Percentiles rank a stretch among this genome's conserved stretches.
Conservation (phyloP, 2,113 vertebrate genomes). For the Gambusia holbrooki region DNA sequence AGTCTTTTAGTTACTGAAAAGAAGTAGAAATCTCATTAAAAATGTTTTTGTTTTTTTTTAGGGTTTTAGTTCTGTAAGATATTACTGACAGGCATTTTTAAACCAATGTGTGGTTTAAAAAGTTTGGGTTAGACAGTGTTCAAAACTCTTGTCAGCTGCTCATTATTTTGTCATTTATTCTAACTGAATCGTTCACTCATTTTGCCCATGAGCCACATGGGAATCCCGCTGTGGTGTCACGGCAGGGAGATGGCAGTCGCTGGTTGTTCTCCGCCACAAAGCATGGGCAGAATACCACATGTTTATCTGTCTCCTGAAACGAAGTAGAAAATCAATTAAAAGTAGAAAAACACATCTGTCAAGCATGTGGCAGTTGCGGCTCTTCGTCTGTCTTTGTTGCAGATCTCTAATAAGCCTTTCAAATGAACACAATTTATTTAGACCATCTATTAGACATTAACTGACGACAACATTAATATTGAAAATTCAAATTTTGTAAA, state of each 20-base stretch:
- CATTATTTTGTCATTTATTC: conserved; percentile 67
- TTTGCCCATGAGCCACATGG: conserved; percentile 56
- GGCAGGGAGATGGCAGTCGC: conserved; percentile 56
- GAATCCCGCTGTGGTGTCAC: conserved; percentile 65
- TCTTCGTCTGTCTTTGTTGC: conserved; percentile 44
- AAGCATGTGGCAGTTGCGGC: conserved; percentile 48
- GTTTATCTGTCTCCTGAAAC: conserved; percentile 45
- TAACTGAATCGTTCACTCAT: conserved; percentile 61
- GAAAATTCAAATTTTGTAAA: neutral
- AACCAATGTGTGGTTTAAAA: neutral
- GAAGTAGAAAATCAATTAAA: conserved; percentile 67
- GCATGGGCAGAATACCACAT: conserved; percentile 38
- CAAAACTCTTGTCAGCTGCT: conserved; percentile 24
- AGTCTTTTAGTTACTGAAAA: too few relatives aligned
- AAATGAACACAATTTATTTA: conserved; percentile 45
- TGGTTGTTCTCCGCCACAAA: conserved; percentile 58
- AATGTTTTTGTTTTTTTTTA: too few relatives aligned
- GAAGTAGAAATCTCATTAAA: too few relatives aligned
- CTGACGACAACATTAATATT: neutral
- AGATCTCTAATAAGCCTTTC: conserved; percentile 37
- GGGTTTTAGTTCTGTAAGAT: too few relatives aligned
- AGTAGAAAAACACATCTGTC: conserved; percentile 61
- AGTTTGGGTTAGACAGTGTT: conserved; percentile 5
- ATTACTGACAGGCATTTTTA: too few relatives aligned
- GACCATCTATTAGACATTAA: conserved; percentile 28